Evolutionary conservation across 1,140 invertebrate genomes (phyloP), one percentile per base, ranked within the genome.

Genomic region (Augochlora pura): DNA sequence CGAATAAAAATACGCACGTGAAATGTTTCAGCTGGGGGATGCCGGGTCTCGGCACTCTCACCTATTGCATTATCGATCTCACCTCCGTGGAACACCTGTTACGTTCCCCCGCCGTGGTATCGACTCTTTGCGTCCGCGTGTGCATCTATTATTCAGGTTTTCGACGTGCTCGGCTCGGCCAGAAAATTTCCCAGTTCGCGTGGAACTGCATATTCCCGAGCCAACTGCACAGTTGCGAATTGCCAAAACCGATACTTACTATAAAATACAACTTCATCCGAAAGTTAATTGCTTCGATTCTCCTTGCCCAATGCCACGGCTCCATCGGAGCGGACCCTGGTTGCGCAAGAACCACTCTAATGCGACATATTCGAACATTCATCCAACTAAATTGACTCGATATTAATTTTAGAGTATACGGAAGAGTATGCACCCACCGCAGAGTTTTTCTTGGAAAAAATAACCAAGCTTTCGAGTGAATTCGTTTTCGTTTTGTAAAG

Each of bases 81-180:
- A 16, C 6, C 49, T 32, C 0, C 18, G 5, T n/a, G 76, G 5
- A 64, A 77, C 83, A 87, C 76, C 78, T 87, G 85, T 85, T 83
- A 83, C 70, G 23, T 87, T 81, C 54, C 78, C 78, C 85, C 60
- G 77, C 21, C 63, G 67, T 54, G 39, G 27, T 85, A 87, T 87
- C 49, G 86, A 87, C 85, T 71, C 27, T 62, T 38, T 52, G 32
- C 16, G 18, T 52, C 16, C 49, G 49, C 14, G 49, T 14, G 49
- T 52, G 49, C 49, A 39, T 85, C 62, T 73, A 86, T 86, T 86
- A 86, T 86, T 86, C 76, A 86, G 79, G n/a, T 46, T 75, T 54
- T 59, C 63, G 80, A 68, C 63, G 70, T 52, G 49, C 66, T 59
- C 52, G 38, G 38, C 59, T 57, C 74, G 67, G 32, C 54, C 57